These are phyloP conservation scores for Megalops cyprinoides DNA, from an alignment of 2,797 vertebrate species.

Conservation along the genomic window DNA sequence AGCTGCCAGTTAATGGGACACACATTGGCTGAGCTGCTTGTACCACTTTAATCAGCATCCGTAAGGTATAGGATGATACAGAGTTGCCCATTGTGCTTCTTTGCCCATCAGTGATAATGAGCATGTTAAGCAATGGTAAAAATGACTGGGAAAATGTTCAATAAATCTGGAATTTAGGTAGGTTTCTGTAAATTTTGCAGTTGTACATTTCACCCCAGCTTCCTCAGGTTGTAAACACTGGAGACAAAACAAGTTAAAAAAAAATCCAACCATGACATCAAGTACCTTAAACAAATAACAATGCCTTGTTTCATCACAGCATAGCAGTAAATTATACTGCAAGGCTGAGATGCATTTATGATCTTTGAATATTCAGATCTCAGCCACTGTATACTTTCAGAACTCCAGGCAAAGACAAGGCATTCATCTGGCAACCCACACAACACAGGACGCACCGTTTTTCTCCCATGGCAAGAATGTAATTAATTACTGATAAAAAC, in stretches of 20 bases:
- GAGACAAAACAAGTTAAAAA: not conserved
- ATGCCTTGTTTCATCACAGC: slow-evolving; percentile 6
- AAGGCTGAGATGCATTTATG: not conserved
- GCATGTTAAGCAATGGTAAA: slow-evolving; percentile 31
- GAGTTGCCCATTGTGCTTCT: slow-evolving; percentile 42
- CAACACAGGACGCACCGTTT: not conserved
- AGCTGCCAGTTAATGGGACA: slow-evolving; percentile 49
- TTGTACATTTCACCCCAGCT: not conserved
- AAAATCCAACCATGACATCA: not conserved
- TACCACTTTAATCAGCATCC: slow-evolving; percentile 48
- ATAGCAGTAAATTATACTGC: slow-evolving; percentile 1
- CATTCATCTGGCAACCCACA: not conserved
- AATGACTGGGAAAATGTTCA: not conserved
- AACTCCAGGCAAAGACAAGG: not conserved
- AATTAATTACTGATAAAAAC: slow-evolving; percentile 26
- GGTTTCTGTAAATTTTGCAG: not conserved
- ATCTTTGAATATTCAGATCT: not conserved
- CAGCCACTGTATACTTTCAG: not conserved
- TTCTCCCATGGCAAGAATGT: slow-evolving; percentile 18
- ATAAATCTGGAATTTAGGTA: not conserved
- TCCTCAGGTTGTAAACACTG: not conserved
- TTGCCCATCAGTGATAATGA: slow-evolving; percentile 45
- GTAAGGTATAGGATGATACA: slow-evolving; percentile 6
- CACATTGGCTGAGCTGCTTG: slow-evolving; percentile 30
- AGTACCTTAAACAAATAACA: slow-evolving; percentile 12